Evolutionary conservation across 2,888 invertebrate genomes (phyloP).

Genomic region (Sinohyriopsis cumingii): DNA sequence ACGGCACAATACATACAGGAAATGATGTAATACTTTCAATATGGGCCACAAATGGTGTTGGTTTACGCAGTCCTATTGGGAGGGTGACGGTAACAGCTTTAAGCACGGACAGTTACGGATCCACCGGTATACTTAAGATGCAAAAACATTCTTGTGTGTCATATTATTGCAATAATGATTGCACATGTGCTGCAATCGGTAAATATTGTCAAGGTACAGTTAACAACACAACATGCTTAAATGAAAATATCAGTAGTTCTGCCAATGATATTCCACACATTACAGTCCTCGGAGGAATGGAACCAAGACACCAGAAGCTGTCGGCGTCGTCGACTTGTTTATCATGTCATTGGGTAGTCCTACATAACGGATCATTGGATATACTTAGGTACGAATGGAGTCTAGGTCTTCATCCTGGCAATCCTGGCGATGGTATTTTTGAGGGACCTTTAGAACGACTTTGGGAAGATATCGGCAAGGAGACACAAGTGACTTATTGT

Average conservation of each 20-base stretch:
- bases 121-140: constrained; percentile 22
- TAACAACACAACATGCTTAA: constrained; percentile 7
- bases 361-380: too few species aligned
- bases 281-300: constrained; percentile 9
- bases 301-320: not conserved
- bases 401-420: too few species aligned
- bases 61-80: constrained; percentile 22
- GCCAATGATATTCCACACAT: not conserved
- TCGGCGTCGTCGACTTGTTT: constrained; percentile 26
- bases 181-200: constrained; percentile 44
- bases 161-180: constrained; percentile 38
- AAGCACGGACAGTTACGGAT: not conserved
- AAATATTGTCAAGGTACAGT: constrained; percentile 21
- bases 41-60: constrained; percentile 37
- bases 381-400: too few species aligned
- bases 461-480: too few species aligned
- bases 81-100: constrained; percentile 27
- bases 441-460: too few species aligned
- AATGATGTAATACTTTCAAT: constrained; percentile 31
- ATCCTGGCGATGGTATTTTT: too few species aligned
- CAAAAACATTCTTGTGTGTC: constrained; percentile 38
- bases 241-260: not conserved
- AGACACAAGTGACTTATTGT: too few species aligned
- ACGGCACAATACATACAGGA: constrained; percentile 5
- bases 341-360: constrained; percentile 15